These are phyloP conservation scores for Gymnocypris eckloni DNA, from an alignment of 2,797 vertebrate species.

Conservation along the genomic window DNA sequence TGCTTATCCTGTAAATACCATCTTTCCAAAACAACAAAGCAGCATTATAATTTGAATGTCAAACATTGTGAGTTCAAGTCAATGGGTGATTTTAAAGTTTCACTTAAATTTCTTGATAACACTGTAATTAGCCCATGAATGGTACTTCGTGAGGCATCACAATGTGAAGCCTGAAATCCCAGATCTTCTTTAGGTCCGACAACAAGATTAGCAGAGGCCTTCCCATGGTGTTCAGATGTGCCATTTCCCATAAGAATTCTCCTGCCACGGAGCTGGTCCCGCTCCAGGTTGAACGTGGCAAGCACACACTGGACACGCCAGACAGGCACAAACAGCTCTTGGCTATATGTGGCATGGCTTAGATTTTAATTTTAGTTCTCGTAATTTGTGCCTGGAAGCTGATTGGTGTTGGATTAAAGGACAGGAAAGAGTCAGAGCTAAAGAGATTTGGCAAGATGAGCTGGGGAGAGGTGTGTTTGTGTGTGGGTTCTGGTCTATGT, in stretches of 20 bases:
- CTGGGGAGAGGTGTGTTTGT: slow-evolving; percentile 53
- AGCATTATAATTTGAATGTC: slow-evolving; percentile 20
- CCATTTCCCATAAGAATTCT: slow-evolving; percentile 34
- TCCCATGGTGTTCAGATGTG: slow-evolving; percentile 22
- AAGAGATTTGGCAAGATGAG: slow-evolving; percentile 74
- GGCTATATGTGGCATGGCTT: slow-evolving; percentile 72
- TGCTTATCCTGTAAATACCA: not conserved
- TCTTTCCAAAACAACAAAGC: not conserved
- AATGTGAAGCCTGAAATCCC: slow-evolving; percentile 18
- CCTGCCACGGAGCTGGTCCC: slow-evolving; percentile 32
- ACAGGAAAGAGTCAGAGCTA: slow-evolving; percentile 72
- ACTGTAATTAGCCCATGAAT: slow-evolving; percentile 22
- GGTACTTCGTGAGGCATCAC: slow-evolving; percentile 13
- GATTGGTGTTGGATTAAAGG: slow-evolving; percentile 77
- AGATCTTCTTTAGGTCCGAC: slow-evolving; percentile 34
- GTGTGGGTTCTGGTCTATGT: slow-evolving; percentile 38
- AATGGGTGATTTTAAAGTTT: slow-evolving; percentile 18
- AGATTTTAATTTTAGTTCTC: slow-evolving; percentile 72
- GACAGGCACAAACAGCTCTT: slow-evolving; percentile 62
- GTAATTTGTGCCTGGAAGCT: slow-evolving; percentile 72
- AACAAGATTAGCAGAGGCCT: slow-evolving; percentile 37
- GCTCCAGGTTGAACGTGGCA: slow-evolving; percentile 47
- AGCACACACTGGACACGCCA: slow-evolving; percentile 27
- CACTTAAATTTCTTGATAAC: not conserved
- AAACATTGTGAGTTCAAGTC: slow-evolving; percentile 1